Conservation (phyloP, 1,140 invertebrate species). For the Acromyrmex heyeri region DNA sequence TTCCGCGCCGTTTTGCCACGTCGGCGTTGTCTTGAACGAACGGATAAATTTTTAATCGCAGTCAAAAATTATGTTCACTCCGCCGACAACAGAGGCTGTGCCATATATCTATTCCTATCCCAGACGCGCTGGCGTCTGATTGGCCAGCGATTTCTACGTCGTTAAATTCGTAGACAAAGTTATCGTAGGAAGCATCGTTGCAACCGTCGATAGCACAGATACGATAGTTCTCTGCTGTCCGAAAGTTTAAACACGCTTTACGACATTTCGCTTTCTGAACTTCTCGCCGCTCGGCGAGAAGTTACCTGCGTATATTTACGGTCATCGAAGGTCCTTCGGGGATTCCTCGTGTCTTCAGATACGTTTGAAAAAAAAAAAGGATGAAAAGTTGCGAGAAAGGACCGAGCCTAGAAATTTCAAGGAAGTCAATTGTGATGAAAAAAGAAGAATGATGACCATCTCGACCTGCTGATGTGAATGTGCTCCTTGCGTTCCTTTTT, state of each 20-base stretch:
- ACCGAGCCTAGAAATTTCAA: conserved; percentile 48
- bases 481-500: conserved; percentile 24
- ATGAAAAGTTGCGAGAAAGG: conserved; percentile 19
- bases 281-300: not conserved
- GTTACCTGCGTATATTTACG: not conserved
- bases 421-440: conserved; percentile 23
- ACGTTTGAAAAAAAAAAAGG: not conserved
- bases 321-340: not conserved
- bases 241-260: conserved; percentile 2
- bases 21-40: too few species aligned
- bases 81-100: not conserved
- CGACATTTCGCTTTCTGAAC: not conserved
- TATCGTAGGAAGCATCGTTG: not conserved
- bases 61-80: conserved; percentile 1
- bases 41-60: conserved; percentile 29
- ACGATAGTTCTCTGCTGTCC: not conserved
- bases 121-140: not conserved
- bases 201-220: not conserved
- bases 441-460: not conserved
- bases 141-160: not conserved
- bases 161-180: not conserved
- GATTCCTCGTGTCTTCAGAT: not conserved
- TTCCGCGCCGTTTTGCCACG: conserved; percentile 3
- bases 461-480: conserved; percentile 15
- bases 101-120: not conserved